Conservation (phyloP, 2,888 invertebrate genomes). For the Diplolepis rosae region DNA sequence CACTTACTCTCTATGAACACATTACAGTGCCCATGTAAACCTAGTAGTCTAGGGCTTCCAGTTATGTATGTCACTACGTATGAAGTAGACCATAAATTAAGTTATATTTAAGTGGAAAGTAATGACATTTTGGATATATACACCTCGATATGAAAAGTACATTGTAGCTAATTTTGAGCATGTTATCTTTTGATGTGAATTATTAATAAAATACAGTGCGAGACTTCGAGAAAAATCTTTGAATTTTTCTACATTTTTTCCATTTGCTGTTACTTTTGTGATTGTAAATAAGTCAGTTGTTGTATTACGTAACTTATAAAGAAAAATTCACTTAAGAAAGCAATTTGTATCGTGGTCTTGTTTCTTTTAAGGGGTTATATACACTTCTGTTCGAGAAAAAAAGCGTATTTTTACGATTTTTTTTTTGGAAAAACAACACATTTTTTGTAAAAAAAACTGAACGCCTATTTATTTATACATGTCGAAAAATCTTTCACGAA, state of each 20-base stretch:
- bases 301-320: neutral
- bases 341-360: neutral
- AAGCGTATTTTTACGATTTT: no score
- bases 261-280: no score
- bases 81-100: slow-evolving; percentile 64
- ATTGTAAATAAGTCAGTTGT: neutral
- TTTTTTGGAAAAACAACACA: no score
- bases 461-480: no score
- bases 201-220: slow-evolving; percentile 64
- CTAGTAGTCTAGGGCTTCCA: slow-evolving; percentile 74
- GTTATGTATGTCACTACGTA: slow-evolving; percentile 65
- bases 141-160: slow-evolving; percentile 39
- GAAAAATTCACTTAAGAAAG: neutral
- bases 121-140: slow-evolving; percentile 20
- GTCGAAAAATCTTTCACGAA: no score
- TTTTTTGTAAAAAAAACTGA: no score
- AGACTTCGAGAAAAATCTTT: no score
- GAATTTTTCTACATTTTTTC: no score
- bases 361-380: no score
- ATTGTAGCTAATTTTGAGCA: slow-evolving; percentile 64
- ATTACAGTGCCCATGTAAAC: slow-evolving; percentile 57
- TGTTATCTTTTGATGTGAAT: slow-evolving; percentile 71
- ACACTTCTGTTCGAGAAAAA: no score
- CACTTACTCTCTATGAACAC: no score
- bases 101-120: slow-evolving; percentile 59